These are phyloP conservation scores for Holocentrus rufus DNA, from an alignment of 2,797 vertebrate species.

Conservation along the genomic window DNA sequence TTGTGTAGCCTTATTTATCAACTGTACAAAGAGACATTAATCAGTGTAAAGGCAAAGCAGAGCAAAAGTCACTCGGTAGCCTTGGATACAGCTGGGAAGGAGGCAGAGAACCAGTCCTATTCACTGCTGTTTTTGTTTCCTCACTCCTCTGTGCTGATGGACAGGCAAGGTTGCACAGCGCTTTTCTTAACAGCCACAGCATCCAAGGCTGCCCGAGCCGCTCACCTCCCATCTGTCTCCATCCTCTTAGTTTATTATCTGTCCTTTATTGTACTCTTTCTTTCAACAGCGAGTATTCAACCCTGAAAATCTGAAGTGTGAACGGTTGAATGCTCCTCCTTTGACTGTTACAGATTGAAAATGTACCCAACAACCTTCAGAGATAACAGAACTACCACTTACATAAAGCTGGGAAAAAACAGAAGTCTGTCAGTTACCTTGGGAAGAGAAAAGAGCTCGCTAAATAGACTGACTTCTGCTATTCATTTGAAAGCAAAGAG, in stretches of 20 bases:
- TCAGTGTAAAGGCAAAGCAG: background rate
- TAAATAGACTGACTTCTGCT: background rate
- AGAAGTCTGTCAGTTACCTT: conserved; percentile 1
- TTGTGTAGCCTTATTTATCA: too few species aligned
- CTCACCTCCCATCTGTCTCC: background rate
- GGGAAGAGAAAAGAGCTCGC: background rate
- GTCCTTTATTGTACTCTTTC: background rate
- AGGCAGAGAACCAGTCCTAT: conserved; percentile 9
- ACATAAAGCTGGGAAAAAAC: background rate
- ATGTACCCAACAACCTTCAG: background rate
- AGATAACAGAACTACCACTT: background rate
- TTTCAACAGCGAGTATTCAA: background rate
- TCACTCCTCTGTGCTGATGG: conserved; percentile 26
- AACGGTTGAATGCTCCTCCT: background rate
- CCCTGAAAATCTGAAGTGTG: background rate
- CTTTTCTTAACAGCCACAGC: conserved; percentile 24
- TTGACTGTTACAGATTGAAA: background rate
- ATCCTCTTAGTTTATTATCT: background rate
- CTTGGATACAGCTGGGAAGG: conserved; percentile 4
- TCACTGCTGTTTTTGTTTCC: conserved; percentile 26
- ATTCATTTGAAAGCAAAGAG: background rate
- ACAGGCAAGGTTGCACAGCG: conserved; percentile 35
- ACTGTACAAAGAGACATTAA: background rate
- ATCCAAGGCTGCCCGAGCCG: conserved; percentile 20
- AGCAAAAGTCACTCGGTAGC: background rate